A percentile compares a stretch with the other conserved stretches of the same genome.
phyloP scores from a whole-genome alignment of 2,113 vertebrate species.

The Hippocampus guttulatus region DNA sequence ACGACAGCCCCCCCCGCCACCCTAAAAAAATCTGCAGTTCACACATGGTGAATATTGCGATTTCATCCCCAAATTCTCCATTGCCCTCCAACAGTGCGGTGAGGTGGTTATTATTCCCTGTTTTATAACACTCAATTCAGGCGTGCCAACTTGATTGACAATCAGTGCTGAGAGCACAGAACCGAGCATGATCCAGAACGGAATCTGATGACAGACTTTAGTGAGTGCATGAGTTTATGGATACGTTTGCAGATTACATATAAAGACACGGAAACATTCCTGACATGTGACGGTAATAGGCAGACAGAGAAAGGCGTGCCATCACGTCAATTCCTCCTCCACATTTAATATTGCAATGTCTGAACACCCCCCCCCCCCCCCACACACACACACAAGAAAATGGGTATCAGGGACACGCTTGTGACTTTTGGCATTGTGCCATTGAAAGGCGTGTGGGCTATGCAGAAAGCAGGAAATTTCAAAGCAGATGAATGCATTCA shows the following conservation, averaged over 20 bases:
- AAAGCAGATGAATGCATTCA: slow-evolving; percentile 49
- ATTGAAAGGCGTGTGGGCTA: slow-evolving; percentile 37
- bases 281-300: slow-evolving; percentile 31
- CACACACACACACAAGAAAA: slow-evolving; percentile 11
- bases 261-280: slow-evolving; percentile 18
- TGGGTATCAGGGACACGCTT: slow-evolving; percentile 26
- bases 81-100: slow-evolving; percentile 33
- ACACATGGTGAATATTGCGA: slow-evolving; percentile 56
- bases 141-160: slow-evolving; percentile 39
- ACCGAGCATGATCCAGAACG: slow-evolving; percentile 34
- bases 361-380: neutral
- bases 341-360: slow-evolving; percentile 35
- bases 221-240: neutral
- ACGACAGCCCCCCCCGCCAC: slow-evolving; percentile 38
- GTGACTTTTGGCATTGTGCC: slow-evolving; percentile 35
- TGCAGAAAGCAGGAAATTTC: slow-evolving; percentile 38
- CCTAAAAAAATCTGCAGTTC: slow-evolving; percentile 44
- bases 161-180: slow-evolving; percentile 32
- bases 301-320: slow-evolving; percentile 5
- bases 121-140: slow-evolving; percentile 38
- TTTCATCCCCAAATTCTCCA: slow-evolving; percentile 53
- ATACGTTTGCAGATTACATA: slow-evolving; percentile 3
- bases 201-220: slow-evolving; percentile 17
- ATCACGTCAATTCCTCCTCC: slow-evolving; percentile 10
- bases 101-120: slow-evolving; percentile 23